Evolutionary conservation across 2,113 vertebrate genomes (phyloP), one percentile per base, ranked within the genome.

Genomic region (Serilophus lunatus): DNA sequence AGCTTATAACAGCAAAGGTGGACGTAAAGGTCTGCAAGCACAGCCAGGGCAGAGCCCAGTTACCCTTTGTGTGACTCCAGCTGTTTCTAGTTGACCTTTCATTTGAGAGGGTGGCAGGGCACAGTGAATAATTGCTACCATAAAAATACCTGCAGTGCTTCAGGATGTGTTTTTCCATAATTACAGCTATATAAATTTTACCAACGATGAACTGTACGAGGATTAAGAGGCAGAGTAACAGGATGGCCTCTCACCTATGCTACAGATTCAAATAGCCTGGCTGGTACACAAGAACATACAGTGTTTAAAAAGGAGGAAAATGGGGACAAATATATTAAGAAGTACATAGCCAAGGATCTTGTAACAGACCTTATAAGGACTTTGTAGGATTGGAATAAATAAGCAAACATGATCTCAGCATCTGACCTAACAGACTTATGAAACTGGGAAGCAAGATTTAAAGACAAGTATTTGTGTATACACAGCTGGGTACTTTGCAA

Each of bases 371-470:
- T 96, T 94, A 77, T 80, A 91, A 88, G 79, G 75, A 66, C 68
- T 70, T 72, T 29, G 42, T n/a, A 68, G 35, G 7, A 38, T 16
- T 81, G 71, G 64, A 93, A 93, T 85, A 93, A 95, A 92, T 59
- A 82, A 96, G 40, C 82, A 95, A 93, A 90, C 60, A 35, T 40
- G 49, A 92, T 44, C 82, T 92, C 71, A 88, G 82, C 82, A 92
- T 93, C 66, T 86, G 90, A 95, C 75, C 90, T n/a, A 86, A 90
- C 6, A 50, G 42, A 66, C 87, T 88, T 56, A 50, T 63, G 35
- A 85, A 92, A 91, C 82, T 54, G 38, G 50, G 80, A 91, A 82
- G 54, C 33, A 88, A 90, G 66, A 83, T 45, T 77, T 90, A 64
- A 77, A 90, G 78, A 77, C 26, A 76, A 90, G 13, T 28, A 70